Evolutionary conservation across 2,888 invertebrate genomes (phyloP).

Genomic region (Andricus quercusramuli): DNA sequence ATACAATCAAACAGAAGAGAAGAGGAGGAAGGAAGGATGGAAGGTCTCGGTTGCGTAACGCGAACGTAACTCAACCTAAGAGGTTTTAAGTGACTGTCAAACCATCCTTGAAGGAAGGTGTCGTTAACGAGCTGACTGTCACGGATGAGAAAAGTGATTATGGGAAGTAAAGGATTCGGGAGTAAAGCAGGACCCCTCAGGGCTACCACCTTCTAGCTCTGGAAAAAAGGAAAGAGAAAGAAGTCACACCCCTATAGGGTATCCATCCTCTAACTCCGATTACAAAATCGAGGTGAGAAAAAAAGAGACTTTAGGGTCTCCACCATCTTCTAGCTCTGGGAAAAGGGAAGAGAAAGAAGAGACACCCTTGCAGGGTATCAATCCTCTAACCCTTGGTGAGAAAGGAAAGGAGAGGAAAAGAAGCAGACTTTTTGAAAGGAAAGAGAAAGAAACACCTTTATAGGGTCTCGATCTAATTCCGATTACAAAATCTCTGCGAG

Average conservation of each 20-base stretch:
- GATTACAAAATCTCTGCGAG: too few species aligned
- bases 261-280: background rate
- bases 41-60: slow-evolving; percentile 51
- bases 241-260: too few species aligned
- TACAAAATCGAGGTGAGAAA: background rate
- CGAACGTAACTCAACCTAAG: slow-evolving; percentile 45
- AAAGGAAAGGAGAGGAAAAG: too few species aligned
- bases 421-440: too few species aligned
- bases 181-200: background rate
- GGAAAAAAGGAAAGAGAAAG: too few species aligned
- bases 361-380: too few species aligned
- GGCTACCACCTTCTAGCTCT: too few species aligned
- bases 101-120: slow-evolving; percentile 15
- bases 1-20: slow-evolving; percentile 12
- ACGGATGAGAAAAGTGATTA: slow-evolving; percentile 40
- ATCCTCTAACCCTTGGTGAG: too few species aligned
- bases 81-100: slow-evolving; percentile 7
- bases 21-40: slow-evolving; percentile 51
- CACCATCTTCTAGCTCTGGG: too few species aligned
- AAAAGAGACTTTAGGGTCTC: background rate
- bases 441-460: too few species aligned
- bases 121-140: background rate
- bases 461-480: too few species aligned
- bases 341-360: too few species aligned
- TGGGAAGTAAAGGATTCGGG: background rate